A percentile compares a stretch with the other conserved stretches of the same genome.
Conservation (phyloP, 2,888 invertebrate species). For the Apamea sordens region DNA sequence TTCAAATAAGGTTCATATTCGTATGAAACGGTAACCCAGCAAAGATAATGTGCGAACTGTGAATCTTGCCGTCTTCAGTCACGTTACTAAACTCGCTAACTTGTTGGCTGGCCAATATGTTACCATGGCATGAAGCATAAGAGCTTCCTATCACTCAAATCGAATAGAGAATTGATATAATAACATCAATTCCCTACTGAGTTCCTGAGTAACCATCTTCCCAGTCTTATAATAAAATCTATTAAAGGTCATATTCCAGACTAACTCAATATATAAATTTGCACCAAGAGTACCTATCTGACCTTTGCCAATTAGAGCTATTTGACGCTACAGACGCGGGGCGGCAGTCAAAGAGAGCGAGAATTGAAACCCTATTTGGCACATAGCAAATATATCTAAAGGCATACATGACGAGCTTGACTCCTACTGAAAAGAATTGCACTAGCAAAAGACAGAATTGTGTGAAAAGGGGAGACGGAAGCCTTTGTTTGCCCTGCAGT, state of each 20-base stretch:
- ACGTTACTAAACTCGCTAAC: not conserved
- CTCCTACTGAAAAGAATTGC: too few species aligned
- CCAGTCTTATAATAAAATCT: not conserved
- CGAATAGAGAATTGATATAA: not conserved
- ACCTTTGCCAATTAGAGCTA: slow-evolving; percentile 54
- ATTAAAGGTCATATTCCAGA: not conserved
- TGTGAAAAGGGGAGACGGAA: too few species aligned
- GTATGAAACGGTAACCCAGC: not conserved
- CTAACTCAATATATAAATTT: slow-evolving; percentile 35
- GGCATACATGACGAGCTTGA: too few species aligned
- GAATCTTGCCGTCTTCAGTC: not conserved
- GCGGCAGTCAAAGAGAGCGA: not conserved
- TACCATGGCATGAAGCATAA: not conserved
- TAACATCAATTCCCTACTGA: not conserved
- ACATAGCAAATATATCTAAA: too few species aligned
- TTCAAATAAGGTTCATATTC: not conserved
- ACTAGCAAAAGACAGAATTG: too few species aligned
- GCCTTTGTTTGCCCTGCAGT: too few species aligned
- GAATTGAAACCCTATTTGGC: slow-evolving; percentile 31
- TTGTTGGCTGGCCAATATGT: not conserved
- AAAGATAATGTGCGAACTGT: not conserved
- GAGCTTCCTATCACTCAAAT: not conserved
- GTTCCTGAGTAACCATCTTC: not conserved
- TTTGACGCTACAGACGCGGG: slow-evolving; percentile 27
- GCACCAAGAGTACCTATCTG: slow-evolving; percentile 24